Evolutionary conservation across 2,888 invertebrate species (phyloP).

Genomic region (Hesperia comma): DNA sequence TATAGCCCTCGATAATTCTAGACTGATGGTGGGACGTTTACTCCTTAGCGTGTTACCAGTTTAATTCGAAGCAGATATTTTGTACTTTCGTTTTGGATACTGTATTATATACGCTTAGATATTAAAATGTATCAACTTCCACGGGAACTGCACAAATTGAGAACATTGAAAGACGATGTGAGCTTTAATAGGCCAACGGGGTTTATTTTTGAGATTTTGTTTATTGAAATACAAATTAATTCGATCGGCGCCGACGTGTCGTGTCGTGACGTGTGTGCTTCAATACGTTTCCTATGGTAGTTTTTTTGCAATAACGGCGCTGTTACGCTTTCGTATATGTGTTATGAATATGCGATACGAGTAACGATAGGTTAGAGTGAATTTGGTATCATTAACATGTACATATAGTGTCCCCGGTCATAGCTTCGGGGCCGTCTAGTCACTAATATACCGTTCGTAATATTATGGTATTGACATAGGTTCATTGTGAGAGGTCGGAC

Average conservation of each 20-base stretch:
- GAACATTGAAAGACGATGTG: conserved; percentile 53
- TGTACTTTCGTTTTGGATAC: conserved; percentile 58
- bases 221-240: conserved; percentile 46
- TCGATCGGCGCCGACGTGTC: conserved; percentile 57
- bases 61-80: conserved; percentile 54
- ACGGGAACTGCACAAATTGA: conserved; percentile 74
- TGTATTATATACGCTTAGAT: conserved; percentile 59
- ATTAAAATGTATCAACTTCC: conserved; percentile 65
- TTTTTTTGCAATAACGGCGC: conserved; percentile 45
- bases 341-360: conserved; percentile 21
- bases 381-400: conserved; percentile 72
- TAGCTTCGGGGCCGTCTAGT: conserved; percentile 71
- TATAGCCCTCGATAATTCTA: conserved; percentile 60
- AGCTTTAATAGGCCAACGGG: conserved; percentile 56
- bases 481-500: conserved; percentile 41
- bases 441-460: conserved; percentile 66
- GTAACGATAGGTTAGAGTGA: conserved; percentile 64
- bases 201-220: conserved; percentile 68
- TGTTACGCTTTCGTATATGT: conserved; percentile 32
- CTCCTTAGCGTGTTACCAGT: conserved; percentile 47
- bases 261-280: conserved; percentile 50
- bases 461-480: conserved; percentile 45
- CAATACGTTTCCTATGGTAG: conserved; percentile 54
- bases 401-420: conserved; percentile 62
- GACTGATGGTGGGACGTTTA: conserved; percentile 61